phyloP scores from a whole-genome alignment of 2,888 invertebrate species.

The Malthinus seriepunctatus region DNA sequence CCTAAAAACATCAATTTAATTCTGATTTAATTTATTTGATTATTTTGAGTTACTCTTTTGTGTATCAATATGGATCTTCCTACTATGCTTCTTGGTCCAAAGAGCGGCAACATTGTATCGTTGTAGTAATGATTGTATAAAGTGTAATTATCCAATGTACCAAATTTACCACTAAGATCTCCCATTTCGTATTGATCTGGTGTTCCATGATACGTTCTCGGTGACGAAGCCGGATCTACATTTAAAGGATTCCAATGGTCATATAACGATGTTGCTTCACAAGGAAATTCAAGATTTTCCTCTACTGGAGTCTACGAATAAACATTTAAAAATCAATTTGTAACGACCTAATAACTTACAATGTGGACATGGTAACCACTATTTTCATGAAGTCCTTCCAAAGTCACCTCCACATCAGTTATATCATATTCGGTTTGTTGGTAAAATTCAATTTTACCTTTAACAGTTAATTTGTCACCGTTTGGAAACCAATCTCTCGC shows the following conservation, averaged over 20 bases:
- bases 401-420: slow-evolving; percentile 74
- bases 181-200: slow-evolving; percentile 87
- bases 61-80: slow-evolving; percentile 88
- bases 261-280: slow-evolving; percentile 79
- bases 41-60: slow-evolving; percentile 59
- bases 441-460: slow-evolving; percentile 78
- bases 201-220: slow-evolving; percentile 65
- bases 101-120: slow-evolving; percentile 80
- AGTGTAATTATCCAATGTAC: slow-evolving; percentile 68
- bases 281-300: slow-evolving; percentile 83
- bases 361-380: slow-evolving; percentile 82
- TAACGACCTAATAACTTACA: slow-evolving; percentile 56
- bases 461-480: slow-evolving; percentile 65
- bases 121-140: slow-evolving; percentile 66
- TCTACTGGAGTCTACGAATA: slow-evolving; percentile 74
- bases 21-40: not conserved
- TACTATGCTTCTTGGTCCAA: slow-evolving; percentile 79
- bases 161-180: slow-evolving; percentile 85
- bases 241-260: slow-evolving; percentile 86
- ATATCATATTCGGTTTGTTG: slow-evolving; percentile 87
- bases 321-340: not conserved
- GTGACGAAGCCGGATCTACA: slow-evolving; percentile 66
- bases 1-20: slow-evolving; percentile 42
- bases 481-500: slow-evolving; percentile 88
- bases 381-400: slow-evolving; percentile 71